These are phyloP conservation scores for Pycnomerus fuliginosus DNA, from an alignment of 2,888 invertebrate genomes.

Conservation along the genomic window DNA sequence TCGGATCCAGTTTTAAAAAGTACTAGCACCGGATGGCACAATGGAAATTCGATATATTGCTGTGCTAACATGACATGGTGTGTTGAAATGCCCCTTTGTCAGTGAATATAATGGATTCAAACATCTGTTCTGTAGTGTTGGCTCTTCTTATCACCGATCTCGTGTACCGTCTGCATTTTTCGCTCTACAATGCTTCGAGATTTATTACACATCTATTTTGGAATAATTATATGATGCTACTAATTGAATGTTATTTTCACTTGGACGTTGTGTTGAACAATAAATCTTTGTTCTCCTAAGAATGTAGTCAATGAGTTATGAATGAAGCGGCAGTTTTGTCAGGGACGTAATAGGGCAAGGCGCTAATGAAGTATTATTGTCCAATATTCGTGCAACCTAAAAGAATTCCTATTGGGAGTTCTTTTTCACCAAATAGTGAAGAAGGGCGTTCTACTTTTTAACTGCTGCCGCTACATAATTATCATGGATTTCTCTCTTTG, in stretches of 20 bases:
- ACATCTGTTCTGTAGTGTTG: slow-evolving; percentile 25
- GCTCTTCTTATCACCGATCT: slow-evolving; percentile 12
- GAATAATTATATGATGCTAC: slow-evolving; percentile 10
- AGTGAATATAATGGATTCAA: slow-evolving; percentile 25
- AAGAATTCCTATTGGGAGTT: too few species aligned
- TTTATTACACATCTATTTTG: slow-evolving; percentile 9
- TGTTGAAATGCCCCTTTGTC: slow-evolving; percentile 30
- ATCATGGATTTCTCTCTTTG: too few species aligned
- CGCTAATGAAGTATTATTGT: too few species aligned
- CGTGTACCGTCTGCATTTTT: slow-evolving; percentile 12
- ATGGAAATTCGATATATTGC: slow-evolving; percentile 26
- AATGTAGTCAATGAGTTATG: slow-evolving; percentile 10
- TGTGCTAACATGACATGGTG: slow-evolving; percentile 24
- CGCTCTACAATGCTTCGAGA: slow-evolving; percentile 7
- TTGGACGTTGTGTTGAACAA: slow-evolving; percentile 10
- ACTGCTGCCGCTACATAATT: too few species aligned
- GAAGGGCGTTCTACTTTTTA: too few species aligned
- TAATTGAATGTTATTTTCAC: slow-evolving; percentile 18
- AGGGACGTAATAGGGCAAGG: too few species aligned
- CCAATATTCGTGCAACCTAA: too few species aligned
- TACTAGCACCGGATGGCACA: slow-evolving; percentile 10
- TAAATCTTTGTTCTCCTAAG: slow-evolving; percentile 10
- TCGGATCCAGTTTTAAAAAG: slow-evolving; percentile 10
- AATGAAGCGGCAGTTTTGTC: too few species aligned
- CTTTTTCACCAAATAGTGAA: too few species aligned